A percentile compares a stretch with the other conserved stretches of the same genome.
Evolutionary conservation across 2,797 vertebrate species (phyloP).

Genomic region (Mallotus villosus): DNA sequence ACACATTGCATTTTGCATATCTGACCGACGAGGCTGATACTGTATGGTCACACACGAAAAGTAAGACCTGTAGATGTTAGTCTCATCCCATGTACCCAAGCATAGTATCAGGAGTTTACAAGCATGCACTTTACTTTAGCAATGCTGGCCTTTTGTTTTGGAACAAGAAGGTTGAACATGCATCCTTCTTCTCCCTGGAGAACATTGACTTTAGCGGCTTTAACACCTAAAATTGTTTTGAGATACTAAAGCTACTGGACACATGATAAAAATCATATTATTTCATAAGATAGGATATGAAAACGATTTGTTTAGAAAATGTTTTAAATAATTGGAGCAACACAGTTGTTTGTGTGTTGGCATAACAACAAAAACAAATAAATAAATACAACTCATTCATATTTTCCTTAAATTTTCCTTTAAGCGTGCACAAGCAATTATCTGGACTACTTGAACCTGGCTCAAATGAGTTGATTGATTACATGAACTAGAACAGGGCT

Average conservation of each 20-base stretch:
- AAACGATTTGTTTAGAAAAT: neutral
- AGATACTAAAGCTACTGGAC: neutral
- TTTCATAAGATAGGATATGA: too few relatives aligned
- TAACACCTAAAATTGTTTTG: neutral
- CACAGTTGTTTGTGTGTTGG: neutral
- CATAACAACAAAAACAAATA: neutral
- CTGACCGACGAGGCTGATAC: too few relatives aligned
- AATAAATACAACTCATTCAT: neutral
- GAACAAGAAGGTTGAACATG: conserved; percentile 4
- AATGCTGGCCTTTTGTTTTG: conserved; percentile 12
- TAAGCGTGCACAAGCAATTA: neutral
- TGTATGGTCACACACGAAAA: too few relatives aligned
- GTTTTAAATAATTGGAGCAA: neutral
- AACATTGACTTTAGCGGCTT: neutral
- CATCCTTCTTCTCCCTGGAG: neutral
- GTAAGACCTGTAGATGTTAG: too few relatives aligned
- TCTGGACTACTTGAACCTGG: neutral
- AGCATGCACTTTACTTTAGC: conserved; percentile 14
- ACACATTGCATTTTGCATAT: too few relatives aligned
- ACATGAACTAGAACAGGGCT: too few relatives aligned
- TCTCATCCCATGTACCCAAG: neutral
- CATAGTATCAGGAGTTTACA: neutral
- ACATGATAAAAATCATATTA: neutral
- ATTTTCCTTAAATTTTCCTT: neutral
- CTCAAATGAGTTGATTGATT: too few relatives aligned